Evolutionary conservation across 2,797 vertebrate genomes (phyloP).

Genomic region (Enteromius paludinosus): DNA sequence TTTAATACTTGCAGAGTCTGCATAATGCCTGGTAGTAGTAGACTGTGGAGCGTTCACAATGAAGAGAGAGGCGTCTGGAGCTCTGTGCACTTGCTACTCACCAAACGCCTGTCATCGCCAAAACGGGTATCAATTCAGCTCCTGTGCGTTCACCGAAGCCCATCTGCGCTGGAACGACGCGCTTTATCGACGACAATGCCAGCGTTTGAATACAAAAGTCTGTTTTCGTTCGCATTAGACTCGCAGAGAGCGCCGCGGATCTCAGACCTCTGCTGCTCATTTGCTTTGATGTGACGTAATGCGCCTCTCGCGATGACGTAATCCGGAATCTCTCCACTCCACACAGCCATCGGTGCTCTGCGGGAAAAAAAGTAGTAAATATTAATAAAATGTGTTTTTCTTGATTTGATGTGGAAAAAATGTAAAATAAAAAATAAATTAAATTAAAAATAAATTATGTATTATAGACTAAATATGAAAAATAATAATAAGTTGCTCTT

Average conservation of each 20-base stretch:
- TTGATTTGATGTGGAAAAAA: background rate
- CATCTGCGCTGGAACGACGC: conserved; percentile 60
- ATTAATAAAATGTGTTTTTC: background rate
- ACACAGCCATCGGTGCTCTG: background rate
- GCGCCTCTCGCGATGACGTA: conserved; percentile 79
- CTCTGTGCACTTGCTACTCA: conserved; percentile 76
- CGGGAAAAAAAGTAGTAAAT: background rate
- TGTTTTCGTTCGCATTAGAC: conserved; percentile 1
- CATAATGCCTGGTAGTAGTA: conserved; percentile 62
- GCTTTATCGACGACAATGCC: conserved; percentile 55
- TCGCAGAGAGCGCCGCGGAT: background rate
- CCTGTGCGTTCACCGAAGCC: conserved; percentile 59
- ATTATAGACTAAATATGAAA: background rate
- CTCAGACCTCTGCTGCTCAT: conserved; percentile 8
- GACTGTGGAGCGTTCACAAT: conserved; percentile 58
- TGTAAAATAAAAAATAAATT: no score
- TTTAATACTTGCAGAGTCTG: conserved; percentile 5
- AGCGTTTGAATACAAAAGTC: background rate
- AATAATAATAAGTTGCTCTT: background rate
- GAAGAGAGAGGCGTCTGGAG: conserved; percentile 50
- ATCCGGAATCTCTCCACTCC: conserved; percentile 77
- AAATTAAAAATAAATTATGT: no score
- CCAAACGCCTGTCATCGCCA: conserved; percentile 76
- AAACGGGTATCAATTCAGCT: conserved; percentile 61
- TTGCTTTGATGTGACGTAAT: conserved; percentile 66